phyloP scores from a whole-genome alignment of 2,113 vertebrate species.

The Burhinus bistriatus region DNA sequence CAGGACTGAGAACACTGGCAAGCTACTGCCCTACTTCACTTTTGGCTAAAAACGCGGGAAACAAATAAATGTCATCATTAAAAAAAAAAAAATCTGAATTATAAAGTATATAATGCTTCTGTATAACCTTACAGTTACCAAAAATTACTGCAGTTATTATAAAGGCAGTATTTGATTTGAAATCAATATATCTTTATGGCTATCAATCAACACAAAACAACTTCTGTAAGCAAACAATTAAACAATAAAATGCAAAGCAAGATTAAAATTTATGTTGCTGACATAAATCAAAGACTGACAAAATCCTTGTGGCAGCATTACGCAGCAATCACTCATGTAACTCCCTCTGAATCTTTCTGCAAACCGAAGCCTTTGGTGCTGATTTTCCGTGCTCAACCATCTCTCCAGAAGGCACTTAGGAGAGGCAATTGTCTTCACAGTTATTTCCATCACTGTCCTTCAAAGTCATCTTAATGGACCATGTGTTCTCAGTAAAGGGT shows the following conservation, averaged over 20 bases:
- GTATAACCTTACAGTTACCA: not conserved
- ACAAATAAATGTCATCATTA: not conserved
- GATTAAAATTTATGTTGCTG: not conserved
- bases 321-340: not conserved
- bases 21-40: not conserved
- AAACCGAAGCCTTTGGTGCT: not conserved
- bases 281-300: not conserved
- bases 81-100: not conserved
- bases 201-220: not conserved
- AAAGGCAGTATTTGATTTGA: not conserved
- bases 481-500: not conserved
- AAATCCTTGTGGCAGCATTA: not conserved
- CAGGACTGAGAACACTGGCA: not conserved
- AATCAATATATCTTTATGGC: not conserved
- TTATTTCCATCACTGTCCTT: slow-evolving; percentile 12
- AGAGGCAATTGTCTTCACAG: slow-evolving; percentile 8
- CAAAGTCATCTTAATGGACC: not conserved
- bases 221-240: not conserved
- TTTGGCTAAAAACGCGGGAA: not conserved
- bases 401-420: slow-evolving; percentile 10
- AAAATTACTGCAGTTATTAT: not conserved
- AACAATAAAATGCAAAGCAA: not conserved
- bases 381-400: not conserved
- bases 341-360: not conserved
- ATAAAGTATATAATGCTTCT: not conserved